Evolutionary conservation across 2,797 vertebrate species (phyloP).

Genomic region (Syncerus caffer): DNA sequence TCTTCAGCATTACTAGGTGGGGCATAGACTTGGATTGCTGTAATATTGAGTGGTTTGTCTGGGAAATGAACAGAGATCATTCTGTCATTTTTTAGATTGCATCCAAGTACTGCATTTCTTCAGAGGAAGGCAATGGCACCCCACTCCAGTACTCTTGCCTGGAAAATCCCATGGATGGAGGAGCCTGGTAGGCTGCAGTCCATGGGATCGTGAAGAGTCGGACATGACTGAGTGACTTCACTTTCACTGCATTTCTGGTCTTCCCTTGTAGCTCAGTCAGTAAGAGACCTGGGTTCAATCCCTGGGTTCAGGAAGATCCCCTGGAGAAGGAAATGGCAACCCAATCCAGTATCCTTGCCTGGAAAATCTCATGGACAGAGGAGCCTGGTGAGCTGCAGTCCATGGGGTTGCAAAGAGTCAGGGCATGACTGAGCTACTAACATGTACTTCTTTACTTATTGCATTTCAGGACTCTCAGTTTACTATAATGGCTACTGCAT

Average conservation of each 20-base stretch:
- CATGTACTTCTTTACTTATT: neutral
- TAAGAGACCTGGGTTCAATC: rapidly evolving
- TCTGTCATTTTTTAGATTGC: neutral
- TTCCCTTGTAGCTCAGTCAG: neutral
- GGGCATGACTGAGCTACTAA: neutral
- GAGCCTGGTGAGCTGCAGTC: neutral
- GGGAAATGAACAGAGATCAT: neutral
- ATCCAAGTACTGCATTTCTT: neutral
- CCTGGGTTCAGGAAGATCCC: neutral
- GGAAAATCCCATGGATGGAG: too few species aligned
- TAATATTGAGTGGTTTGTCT: neutral
- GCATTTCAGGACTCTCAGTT: neutral
- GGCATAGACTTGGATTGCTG: neutral
- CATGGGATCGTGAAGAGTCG: too few species aligned
- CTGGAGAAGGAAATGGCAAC: neutral
- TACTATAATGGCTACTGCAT: neutral
- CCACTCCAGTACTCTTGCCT: too few species aligned
- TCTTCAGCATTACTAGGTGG: neutral
- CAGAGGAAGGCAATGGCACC: too few species aligned
- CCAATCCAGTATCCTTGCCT: neutral
- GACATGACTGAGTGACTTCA: too few species aligned
- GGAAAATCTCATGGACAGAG: neutral
- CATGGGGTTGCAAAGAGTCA: rapidly evolving
- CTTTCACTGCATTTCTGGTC: neutral
- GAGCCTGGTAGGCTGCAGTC: too few species aligned